Evolutionary conservation across 2,888 invertebrate species (phyloP).

Genomic region (Gari tellinella): DNA sequence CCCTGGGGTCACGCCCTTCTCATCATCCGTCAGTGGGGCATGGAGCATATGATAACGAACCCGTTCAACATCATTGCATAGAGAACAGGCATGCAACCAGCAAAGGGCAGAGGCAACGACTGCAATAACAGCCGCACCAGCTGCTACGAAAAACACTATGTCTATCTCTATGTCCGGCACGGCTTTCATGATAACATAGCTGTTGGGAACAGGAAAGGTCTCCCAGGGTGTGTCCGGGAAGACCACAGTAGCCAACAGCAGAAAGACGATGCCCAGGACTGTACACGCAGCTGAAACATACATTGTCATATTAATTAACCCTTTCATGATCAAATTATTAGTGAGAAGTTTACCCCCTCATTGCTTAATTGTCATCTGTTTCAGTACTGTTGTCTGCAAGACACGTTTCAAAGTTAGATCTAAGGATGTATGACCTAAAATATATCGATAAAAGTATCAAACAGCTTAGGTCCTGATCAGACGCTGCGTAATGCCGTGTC

Average conservation of each 20-base stretch:
- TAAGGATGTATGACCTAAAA: no score
- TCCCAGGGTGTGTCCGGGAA: slow-evolving; percentile 40
- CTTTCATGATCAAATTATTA: no score
- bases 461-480: no score
- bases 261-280: slow-evolving; percentile 48
- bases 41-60: slow-evolving; percentile 44
- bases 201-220: slow-evolving; percentile 47
- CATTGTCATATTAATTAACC: background rate
- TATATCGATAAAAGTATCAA: no score
- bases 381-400: no score
- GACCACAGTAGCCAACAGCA: slow-evolving; percentile 17
- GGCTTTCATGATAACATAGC: slow-evolving; percentile 48
- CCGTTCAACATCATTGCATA: slow-evolving; percentile 51
- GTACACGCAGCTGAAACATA: slow-evolving; percentile 47
- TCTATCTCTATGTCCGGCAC: slow-evolving; percentile 39
- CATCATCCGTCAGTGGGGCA: slow-evolving; percentile 52
- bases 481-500: no score
- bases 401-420: no score
- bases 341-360: no score
- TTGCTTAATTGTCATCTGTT: no score
- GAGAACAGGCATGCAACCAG: slow-evolving; percentile 54
- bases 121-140: slow-evolving; percentile 38
- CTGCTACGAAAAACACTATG: slow-evolving; percentile 52
- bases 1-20: slow-evolving; percentile 16
- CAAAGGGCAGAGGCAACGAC: slow-evolving; percentile 26